A percentile compares a stretch with the other conserved stretches of the same genome.
Conservation (phyloP, 1,140 invertebrate species). For the Whitmania pigra region DNA sequence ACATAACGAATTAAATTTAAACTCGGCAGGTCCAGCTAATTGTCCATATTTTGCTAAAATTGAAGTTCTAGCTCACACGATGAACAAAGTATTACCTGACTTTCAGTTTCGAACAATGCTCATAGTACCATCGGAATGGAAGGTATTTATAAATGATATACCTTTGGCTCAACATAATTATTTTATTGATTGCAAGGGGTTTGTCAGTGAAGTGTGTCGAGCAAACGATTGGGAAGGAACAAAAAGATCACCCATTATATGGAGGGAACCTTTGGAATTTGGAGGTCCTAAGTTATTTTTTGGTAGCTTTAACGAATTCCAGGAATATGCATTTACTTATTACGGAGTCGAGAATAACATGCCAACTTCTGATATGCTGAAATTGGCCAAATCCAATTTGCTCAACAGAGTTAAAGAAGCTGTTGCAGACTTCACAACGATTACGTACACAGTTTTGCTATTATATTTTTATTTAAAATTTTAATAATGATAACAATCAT, state of each 20-base stretch:
- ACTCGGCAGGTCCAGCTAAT: background rate
- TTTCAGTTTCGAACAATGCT: background rate
- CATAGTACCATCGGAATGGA: background rate
- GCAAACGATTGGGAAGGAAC: background rate
- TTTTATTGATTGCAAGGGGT: background rate
- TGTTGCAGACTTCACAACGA: background rate
- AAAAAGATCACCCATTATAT: slow-evolving; percentile 9
- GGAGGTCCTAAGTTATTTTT: slow-evolving; percentile 12
- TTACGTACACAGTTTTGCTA: background rate
- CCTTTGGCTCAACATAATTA: background rate
- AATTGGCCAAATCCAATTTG: slow-evolving; percentile 7
- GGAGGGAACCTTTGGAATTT: slow-evolving; percentile 17
- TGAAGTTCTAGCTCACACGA: slow-evolving; percentile 10
- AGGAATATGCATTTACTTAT: slow-evolving; percentile 15
- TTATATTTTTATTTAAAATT: background rate
- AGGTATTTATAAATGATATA: background rate
- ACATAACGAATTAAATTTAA: slow-evolving; percentile 1
- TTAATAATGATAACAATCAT: too few species aligned
- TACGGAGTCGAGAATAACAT: slow-evolving; percentile 12
- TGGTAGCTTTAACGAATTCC: slow-evolving; percentile 15
- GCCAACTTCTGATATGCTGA: slow-evolving; percentile 6
- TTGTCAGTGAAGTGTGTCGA: background rate
- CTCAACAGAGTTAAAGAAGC: slow-evolving; percentile 2
- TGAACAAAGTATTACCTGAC: background rate
- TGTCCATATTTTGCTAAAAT: slow-evolving; percentile 10